Percentiles rank a stretch among this genome's conserved stretches.
These are phyloP conservation scores for Tetramorium alpestre DNA, from an alignment of 1,140 invertebrate genomes.

Conservation along the genomic window DNA sequence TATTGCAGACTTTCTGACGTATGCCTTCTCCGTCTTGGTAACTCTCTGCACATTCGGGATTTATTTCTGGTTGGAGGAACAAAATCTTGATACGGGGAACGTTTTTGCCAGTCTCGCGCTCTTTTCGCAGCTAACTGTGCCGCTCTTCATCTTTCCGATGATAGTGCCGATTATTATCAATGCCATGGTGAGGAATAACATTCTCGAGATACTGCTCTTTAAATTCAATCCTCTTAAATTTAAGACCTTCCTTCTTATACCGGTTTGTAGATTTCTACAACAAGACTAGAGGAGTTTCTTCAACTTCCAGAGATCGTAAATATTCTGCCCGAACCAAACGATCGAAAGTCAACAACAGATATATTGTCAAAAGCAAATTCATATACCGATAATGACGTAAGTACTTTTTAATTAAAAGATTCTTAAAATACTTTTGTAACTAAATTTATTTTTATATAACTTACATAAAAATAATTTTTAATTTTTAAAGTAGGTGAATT, in stretches of 20 bases:
- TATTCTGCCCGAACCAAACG: constrained; percentile 82
- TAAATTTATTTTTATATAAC: neutral
- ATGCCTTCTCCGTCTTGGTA: constrained; percentile 90
- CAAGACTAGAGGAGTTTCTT: constrained; percentile 89
- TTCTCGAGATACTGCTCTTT: neutral
- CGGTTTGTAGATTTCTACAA: constrained; percentile 88
- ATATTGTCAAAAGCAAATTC: constrained; percentile 48
- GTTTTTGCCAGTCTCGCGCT: constrained; percentile 92
- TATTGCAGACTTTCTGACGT: constrained; percentile 87
- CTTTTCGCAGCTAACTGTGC: constrained; percentile 93
- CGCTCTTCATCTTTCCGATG: constrained; percentile 92
- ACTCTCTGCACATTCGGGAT: constrained; percentile 90
- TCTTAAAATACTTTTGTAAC: neutral
- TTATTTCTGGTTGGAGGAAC: constrained; percentile 87
- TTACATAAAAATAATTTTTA: neutral
- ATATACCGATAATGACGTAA: constrained; percentile 59
- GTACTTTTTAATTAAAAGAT: neutral
- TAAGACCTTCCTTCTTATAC: neutral
- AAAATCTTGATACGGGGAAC: constrained; percentile 88
- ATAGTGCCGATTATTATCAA: constrained; percentile 92
- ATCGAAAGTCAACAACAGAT: constrained; percentile 29
- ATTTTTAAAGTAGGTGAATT: neutral
- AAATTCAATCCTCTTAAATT: neutral
- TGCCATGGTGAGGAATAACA: constrained; percentile 87
- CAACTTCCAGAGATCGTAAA: constrained; percentile 89